A percentile compares a stretch with the other conserved stretches of the same genome.
Conservation (phyloP, 2,888 invertebrate genomes). For the Aleiodes testaceus region DNA sequence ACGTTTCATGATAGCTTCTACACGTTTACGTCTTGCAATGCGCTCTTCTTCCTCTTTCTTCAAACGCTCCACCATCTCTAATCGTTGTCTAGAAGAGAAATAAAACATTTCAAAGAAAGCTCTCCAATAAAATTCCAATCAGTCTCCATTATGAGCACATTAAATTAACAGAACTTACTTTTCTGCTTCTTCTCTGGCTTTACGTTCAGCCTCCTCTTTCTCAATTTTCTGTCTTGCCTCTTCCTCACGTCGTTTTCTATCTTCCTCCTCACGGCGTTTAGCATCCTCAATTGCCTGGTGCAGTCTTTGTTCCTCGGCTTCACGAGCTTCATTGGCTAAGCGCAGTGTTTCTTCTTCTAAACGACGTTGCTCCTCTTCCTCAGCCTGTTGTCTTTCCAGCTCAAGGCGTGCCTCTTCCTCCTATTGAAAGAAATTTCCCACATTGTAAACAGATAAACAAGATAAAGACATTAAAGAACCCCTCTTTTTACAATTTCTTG, state of each 20-base stretch:
- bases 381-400: slow-evolving; percentile 81
- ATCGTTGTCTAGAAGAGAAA: slow-evolving; percentile 76
- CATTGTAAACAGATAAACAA: slow-evolving; percentile 8
- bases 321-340: slow-evolving; percentile 85
- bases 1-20: slow-evolving; percentile 93
- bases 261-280: slow-evolving; percentile 85
- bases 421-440: slow-evolving; percentile 47
- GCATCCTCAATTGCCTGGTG: slow-evolving; percentile 81
- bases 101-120: not conserved
- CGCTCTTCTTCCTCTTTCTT: slow-evolving; percentile 92
- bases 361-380: slow-evolving; percentile 88
- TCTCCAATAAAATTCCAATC: not conserved
- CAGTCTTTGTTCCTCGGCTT: slow-evolving; percentile 89
- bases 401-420: slow-evolving; percentile 85
- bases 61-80: slow-evolving; percentile 87
- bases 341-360: slow-evolving; percentile 87
- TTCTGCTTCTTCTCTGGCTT: slow-evolving; percentile 91
- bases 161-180: slow-evolving; percentile 61
- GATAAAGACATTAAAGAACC: not conserved
- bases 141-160: too few species aligned
- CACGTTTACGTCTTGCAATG: slow-evolving; percentile 89
- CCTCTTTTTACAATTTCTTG: not conserved
- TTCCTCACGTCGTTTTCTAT: slow-evolving; percentile 81
- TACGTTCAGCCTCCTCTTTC: slow-evolving; percentile 85
- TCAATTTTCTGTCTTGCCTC: slow-evolving; percentile 79